A percentile compares a stretch with the other conserved stretches of the same genome.
Conservation (phyloP, 2,888 invertebrate species). For the Parnassius mnemosyne region DNA sequence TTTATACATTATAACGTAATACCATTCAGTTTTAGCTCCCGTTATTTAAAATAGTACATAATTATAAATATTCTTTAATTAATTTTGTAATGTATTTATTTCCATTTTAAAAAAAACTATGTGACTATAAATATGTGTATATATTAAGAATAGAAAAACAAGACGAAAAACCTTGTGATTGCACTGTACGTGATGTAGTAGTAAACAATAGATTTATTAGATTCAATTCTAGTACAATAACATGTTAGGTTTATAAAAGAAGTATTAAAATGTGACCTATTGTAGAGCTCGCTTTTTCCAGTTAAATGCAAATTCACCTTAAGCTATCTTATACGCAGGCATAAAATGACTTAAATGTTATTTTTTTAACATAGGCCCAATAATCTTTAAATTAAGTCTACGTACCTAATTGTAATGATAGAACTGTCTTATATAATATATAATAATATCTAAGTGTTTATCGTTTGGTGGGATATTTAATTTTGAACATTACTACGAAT, state of each 20-base stretch:
- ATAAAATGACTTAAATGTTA: conserved; percentile 10
- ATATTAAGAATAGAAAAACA: background rate
- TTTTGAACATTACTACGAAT: conserved; percentile 30
- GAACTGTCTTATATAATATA: conserved; percentile 24
- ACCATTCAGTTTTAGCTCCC: too few relatives aligned
- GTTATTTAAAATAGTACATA: too few relatives aligned
- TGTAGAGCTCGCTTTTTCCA: conserved; percentile 10
- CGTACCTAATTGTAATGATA: conserved; percentile 18
- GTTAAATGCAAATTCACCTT: conserved; percentile 23
- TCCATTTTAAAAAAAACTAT: too few relatives aligned
- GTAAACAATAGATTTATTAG: conserved; percentile 1
- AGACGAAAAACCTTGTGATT: conserved; percentile 17
- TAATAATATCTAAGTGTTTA: conserved; percentile 24
- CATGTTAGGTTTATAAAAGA: background rate
- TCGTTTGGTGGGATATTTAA: conserved; percentile 38
- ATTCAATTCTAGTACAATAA: background rate
- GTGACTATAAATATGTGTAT: background rate
- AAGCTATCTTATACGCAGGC: conserved; percentile 11
- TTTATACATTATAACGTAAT: too few relatives aligned
- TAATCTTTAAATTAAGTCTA: conserved; percentile 16
- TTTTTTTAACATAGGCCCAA: conserved; percentile 10
- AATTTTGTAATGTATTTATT: too few relatives aligned
- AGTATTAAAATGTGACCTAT: conserved; percentile 10
- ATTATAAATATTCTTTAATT: too few relatives aligned
- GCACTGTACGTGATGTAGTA: conserved; percentile 10